Percentiles rank a stretch among this genome's conserved stretches.
Conservation (phyloP, 2,797 vertebrate genomes). For the Tapera naevia region DNA sequence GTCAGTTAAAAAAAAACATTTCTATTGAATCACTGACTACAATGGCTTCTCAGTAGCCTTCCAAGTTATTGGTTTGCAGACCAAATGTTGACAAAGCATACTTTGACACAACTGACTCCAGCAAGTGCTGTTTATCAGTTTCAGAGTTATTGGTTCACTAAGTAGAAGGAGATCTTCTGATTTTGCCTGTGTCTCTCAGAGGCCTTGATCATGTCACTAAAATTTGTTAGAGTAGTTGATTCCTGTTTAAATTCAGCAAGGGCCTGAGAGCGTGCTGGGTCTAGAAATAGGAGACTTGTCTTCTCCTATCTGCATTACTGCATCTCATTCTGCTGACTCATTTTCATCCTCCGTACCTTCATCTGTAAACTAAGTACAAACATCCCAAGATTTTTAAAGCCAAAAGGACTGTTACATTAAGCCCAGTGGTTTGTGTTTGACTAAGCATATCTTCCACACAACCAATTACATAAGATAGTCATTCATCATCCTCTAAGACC, state of each 20-base stretch:
- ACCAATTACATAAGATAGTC: neutral
- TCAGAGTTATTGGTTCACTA: neutral
- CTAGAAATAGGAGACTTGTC: neutral
- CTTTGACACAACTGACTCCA: neutral
- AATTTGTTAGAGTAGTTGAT: neutral
- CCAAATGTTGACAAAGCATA: neutral
- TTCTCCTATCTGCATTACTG: neutral
- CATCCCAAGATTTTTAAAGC: neutral
- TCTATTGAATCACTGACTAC: neutral
- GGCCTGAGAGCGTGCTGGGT: neutral
- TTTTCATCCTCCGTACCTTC: neutral
- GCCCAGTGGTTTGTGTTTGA: neutral
- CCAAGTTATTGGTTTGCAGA: constrained; percentile 11
- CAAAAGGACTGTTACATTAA: neutral
- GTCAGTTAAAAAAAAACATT: neutral
- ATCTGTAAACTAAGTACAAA: neutral
- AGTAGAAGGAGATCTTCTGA: neutral
- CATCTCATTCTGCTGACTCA: neutral
- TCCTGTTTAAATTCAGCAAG: neutral
- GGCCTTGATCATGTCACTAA: neutral
- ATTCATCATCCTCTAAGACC: neutral
- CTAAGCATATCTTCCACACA: neutral
- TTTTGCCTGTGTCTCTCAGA: neutral
- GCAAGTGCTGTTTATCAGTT: neutral
- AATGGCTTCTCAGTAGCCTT: neutral